Percentiles rank a stretch among this genome's conserved stretches.
Evolutionary conservation across 2,888 invertebrate species (phyloP).

Genomic region (Ceratothoa steindachneri): DNA sequence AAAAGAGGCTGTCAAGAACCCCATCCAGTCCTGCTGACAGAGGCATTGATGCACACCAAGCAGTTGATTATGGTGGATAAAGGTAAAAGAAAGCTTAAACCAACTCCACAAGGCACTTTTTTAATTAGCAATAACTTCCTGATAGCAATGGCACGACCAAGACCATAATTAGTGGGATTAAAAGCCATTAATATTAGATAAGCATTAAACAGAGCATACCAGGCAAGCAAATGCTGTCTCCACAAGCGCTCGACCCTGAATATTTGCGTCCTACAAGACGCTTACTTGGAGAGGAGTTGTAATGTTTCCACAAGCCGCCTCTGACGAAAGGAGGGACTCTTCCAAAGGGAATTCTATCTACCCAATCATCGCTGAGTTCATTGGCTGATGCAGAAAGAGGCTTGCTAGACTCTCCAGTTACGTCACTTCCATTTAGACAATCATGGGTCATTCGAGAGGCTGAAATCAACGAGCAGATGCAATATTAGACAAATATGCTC

Average conservation of each 20-base stretch:
- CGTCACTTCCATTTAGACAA: conserved; percentile 21
- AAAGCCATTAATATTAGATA: not conserved
- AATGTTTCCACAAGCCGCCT: conserved; percentile 39
- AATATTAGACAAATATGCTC: not conserved
- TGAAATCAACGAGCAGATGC: conserved; percentile 5
- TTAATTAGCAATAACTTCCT: too few species aligned
- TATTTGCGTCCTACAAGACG: conserved; percentile 40
- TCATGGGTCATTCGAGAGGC: conserved; percentile 1
- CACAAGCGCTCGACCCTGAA: conserved; percentile 38
- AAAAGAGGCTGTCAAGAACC: too few species aligned
- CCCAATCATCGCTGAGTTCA: conserved; percentile 35
- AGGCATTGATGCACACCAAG: too few species aligned
- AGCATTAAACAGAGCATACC: conserved; percentile 35
- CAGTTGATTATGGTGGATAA: too few species aligned
- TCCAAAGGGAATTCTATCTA: conserved; percentile 27
- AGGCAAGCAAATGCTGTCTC: conserved; percentile 47
- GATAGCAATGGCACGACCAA: too few species aligned
- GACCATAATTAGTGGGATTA: not conserved
- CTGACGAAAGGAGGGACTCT: conserved; percentile 25
- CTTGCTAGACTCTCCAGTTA: conserved; percentile 16
- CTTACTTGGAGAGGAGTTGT: conserved; percentile 48
- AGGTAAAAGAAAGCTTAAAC: too few species aligned
- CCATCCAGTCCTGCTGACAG: too few species aligned
- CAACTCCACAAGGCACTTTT: too few species aligned
- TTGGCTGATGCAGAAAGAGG: conserved; percentile 31